These are phyloP conservation scores for Latrodectus hesperus DNA, from an alignment of 2,888 invertebrate genomes.

Conservation along the genomic window DNA sequence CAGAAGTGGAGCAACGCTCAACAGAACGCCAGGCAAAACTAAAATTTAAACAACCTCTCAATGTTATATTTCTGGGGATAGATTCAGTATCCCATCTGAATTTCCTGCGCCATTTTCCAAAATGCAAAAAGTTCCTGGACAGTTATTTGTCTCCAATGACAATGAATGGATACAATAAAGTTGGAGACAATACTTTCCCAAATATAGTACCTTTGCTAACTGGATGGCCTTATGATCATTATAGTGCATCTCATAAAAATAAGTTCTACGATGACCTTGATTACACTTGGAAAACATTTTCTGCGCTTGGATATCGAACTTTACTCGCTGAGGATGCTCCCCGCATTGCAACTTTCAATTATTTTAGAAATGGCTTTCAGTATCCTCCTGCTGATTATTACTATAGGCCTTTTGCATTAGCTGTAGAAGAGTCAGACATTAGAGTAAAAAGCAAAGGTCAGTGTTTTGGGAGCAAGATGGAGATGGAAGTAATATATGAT, in stretches of 20 bases:
- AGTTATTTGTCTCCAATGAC: constrained; percentile 81
- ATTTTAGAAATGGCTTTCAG: constrained; percentile 73
- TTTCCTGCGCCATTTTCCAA: constrained; percentile 84
- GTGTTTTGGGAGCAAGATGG: constrained; percentile 67
- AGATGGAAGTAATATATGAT: constrained; percentile 65
- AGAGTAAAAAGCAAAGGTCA: constrained; percentile 37
- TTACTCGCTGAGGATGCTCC: constrained; percentile 74
- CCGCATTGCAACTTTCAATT: constrained; percentile 74
- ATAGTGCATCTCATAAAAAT: constrained; percentile 40
- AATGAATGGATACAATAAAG: constrained; percentile 80
- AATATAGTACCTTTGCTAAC: constrained; percentile 73
- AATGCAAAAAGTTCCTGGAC: constrained; percentile 81
- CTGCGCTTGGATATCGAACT: constrained; percentile 73
- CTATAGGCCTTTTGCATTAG: constrained; percentile 73
- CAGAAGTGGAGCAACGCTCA: constrained; percentile 31
- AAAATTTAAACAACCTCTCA: constrained; percentile 75
- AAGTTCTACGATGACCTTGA: constrained; percentile 72
- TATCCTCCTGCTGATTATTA: constrained; percentile 74
- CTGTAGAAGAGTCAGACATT: constrained; percentile 72
- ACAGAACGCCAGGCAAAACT: constrained; percentile 15
- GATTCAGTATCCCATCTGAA: constrained; percentile 89
- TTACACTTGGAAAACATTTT: constrained; percentile 74
- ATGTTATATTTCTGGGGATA: constrained; percentile 86
- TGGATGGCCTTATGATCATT: constrained; percentile 72
- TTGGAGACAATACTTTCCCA: constrained; percentile 76